phyloP scores from a whole-genome alignment of 2,113 vertebrate species.

The Geococcyx californianus region DNA sequence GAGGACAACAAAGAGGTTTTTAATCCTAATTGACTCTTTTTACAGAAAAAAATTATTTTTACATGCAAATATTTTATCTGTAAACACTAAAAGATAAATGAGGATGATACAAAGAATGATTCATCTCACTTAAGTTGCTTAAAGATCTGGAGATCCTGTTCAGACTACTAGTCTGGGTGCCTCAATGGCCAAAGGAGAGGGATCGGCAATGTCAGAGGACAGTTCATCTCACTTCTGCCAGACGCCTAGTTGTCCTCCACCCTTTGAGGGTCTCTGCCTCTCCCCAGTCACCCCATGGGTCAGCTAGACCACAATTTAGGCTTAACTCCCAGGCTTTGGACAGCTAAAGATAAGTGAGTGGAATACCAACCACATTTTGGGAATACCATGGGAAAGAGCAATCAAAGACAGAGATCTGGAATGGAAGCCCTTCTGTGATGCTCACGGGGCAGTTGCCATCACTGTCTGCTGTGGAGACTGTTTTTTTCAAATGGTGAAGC shows the following conservation, averaged over 20 bases:
- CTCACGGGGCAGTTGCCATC: background rate
- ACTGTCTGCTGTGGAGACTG: background rate
- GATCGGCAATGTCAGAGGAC: background rate
- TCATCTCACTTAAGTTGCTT: background rate
- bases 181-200: background rate
- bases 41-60: background rate
- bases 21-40: background rate
- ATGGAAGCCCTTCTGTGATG: rapidly evolving
- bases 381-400: background rate
- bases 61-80: background rate
- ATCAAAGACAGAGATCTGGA: background rate
- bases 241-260: background rate
- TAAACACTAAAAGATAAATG: background rate
- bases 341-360: background rate
- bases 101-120: background rate
- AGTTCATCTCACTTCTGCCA: background rate
- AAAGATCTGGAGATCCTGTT: background rate
- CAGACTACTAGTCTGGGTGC: background rate
- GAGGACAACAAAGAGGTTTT: background rate
- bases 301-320: background rate
- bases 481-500: background rate
- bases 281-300: background rate
- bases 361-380: background rate
- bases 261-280: background rate
- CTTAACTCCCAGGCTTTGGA: background rate